Evolutionary conservation across 1,140 invertebrate species (phyloP).

Genomic region (Plodia interpunctella): DNA sequence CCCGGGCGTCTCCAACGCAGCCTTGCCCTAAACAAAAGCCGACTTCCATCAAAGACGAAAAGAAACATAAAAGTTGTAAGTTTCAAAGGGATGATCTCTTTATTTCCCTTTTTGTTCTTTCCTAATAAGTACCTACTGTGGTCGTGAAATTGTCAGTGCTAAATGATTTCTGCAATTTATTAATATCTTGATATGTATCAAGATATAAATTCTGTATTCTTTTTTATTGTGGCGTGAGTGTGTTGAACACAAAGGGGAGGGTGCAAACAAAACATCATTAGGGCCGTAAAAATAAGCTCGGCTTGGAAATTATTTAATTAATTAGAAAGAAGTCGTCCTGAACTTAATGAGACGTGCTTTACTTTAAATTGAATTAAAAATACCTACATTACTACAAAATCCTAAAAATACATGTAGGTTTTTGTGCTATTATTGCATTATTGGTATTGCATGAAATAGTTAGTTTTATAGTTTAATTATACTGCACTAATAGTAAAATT

Average conservation of each 20-base stretch:
- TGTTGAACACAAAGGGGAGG: neutral
- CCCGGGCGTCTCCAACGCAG: conserved; percentile 21
- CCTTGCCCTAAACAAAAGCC: conserved; percentile 45
- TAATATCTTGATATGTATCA: no score
- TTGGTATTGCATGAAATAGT: no score
- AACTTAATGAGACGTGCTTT: conserved; percentile 31
- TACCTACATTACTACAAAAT: neutral
- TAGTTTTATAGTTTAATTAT: no score
- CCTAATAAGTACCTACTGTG: no score
- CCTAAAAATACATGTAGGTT: no score
- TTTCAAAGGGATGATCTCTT: conserved; percentile 61
- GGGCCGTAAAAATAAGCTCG: conserved; percentile 28
- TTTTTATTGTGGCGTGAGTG: neutral
- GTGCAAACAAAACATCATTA: conserved; percentile 36
- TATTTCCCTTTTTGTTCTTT: conserved; percentile 37
- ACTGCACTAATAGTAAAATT: no score
- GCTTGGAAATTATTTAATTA: conserved; percentile 35
- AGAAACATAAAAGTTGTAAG: conserved; percentile 59
- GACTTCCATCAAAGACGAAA: conserved; percentile 54
- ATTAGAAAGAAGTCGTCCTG: conserved; percentile 34
- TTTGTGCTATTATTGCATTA: no score
- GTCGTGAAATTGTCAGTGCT: no score
- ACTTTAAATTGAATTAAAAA: conserved; percentile 30
- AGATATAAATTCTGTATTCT: neutral
- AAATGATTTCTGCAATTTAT: no score